Percentiles rank a stretch among this genome's conserved stretches.
These are phyloP conservation scores for Linurgus olivaceus DNA, from an alignment of 2,797 vertebrate species.

Conservation along the genomic window DNA sequence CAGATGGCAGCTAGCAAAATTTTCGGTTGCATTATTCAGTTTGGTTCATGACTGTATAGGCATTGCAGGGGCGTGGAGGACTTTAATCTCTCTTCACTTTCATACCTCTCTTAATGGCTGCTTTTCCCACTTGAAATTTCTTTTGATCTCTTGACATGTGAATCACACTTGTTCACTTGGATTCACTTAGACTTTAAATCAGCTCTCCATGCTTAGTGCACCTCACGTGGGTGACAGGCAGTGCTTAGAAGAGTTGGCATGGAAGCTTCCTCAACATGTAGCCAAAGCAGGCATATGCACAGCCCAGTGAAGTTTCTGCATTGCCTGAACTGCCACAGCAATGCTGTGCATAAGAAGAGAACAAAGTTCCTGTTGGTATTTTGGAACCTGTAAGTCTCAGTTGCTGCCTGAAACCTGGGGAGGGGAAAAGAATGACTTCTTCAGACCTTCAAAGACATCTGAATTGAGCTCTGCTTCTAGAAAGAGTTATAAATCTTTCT, in stretches of 20 bases:
- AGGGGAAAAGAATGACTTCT: background rate
- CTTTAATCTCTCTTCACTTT: background rate
- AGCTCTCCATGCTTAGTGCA: background rate
- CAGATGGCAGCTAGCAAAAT: background rate
- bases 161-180: slow-evolving; percentile 11
- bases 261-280: background rate
- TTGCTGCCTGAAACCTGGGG: background rate
- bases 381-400: background rate
- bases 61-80: background rate
- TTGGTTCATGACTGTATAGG: background rate
- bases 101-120: background rate
- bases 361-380: background rate
- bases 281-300: background rate
- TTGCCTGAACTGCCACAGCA: background rate
- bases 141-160: background rate
- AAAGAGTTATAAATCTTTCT: background rate
- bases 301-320: background rate
- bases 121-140: background rate
- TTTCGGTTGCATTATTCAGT: background rate
- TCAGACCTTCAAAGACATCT: background rate
- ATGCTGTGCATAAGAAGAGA: background rate
- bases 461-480: background rate
- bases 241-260: background rate
- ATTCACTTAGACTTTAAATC: background rate
- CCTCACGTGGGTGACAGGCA: background rate